A percentile compares a stretch with the other conserved stretches of the same genome.
phyloP scores from a whole-genome alignment of 2,797 vertebrate genomes.

The Monodelphis domestica region DNA sequence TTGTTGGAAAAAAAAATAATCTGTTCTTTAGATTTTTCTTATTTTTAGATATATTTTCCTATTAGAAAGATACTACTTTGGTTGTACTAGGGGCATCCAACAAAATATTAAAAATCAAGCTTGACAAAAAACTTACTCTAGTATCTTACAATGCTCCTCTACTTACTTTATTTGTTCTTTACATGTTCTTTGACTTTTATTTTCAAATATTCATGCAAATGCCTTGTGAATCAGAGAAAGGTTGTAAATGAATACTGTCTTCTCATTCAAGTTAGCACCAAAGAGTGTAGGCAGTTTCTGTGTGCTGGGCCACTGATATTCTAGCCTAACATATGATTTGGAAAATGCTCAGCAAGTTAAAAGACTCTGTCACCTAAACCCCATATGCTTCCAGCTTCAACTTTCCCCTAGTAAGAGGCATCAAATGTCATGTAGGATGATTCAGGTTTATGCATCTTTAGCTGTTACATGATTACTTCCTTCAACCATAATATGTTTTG shows the following conservation, averaged over 20 bases:
- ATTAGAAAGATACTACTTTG: background rate
- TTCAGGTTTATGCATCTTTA: background rate
- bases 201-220: conserved; percentile 30
- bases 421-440: background rate
- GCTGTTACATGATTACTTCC: background rate
- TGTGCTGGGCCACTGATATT: background rate
- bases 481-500: conserved; percentile 14
- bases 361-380: background rate
- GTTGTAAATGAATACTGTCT: background rate
- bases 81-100: background rate
- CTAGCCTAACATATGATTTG: background rate
- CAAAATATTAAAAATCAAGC: background rate
- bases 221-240: conserved; percentile 23
- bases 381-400: background rate
- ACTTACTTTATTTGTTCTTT: background rate
- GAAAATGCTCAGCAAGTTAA: conserved; percentile 29
- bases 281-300: background rate
- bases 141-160: background rate
- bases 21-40: background rate
- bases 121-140: background rate
- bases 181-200: conserved; percentile 48
- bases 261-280: conserved; percentile 29
- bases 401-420: background rate
- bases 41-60: background rate
- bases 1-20: background rate